phyloP scores from a whole-genome alignment of 2,797 vertebrate species.

The Strix occidentalis region DNA sequence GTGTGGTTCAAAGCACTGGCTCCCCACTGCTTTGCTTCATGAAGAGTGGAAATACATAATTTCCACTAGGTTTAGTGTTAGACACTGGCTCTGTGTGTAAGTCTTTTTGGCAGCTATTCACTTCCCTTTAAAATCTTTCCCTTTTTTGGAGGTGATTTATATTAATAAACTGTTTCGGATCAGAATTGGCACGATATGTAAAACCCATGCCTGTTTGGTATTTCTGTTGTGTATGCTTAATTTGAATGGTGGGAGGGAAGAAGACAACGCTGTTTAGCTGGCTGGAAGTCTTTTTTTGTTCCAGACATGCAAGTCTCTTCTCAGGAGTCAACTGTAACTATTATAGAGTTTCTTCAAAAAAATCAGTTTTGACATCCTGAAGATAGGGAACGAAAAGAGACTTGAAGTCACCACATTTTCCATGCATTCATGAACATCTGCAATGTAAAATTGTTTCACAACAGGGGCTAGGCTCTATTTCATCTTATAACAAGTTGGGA shows the following conservation, averaged over 20 bases:
- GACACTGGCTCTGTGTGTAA: constrained; percentile 29
- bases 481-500: constrained; percentile 9
- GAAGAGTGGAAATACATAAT: constrained; percentile 18
- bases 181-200: constrained; percentile 38
- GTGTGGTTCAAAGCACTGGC: constrained; percentile 14
- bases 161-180: constrained; percentile 36
- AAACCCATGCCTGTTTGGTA: constrained; percentile 40
- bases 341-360: constrained; percentile 25
- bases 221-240: constrained; percentile 41
- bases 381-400: constrained; percentile 11
- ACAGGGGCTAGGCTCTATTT: constrained; percentile 21
- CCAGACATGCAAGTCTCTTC: constrained; percentile 17
- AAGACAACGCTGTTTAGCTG: not conserved
- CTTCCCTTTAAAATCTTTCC: constrained; percentile 39
- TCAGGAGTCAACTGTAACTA: constrained; percentile 27
- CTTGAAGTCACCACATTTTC: constrained; percentile 44
- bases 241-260: constrained; percentile 23
- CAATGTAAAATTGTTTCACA: constrained; percentile 50
- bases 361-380: constrained; percentile 41
- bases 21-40: constrained; percentile 32
- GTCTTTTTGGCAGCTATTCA: not conserved
- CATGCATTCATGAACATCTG: constrained; percentile 44
- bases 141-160: constrained; percentile 63
- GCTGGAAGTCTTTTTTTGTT: constrained; percentile 15
- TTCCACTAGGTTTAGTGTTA: constrained; percentile 23